phyloP scores from a whole-genome alignment of 2,888 invertebrate genomes.

The Amorpha juglandis region DNA sequence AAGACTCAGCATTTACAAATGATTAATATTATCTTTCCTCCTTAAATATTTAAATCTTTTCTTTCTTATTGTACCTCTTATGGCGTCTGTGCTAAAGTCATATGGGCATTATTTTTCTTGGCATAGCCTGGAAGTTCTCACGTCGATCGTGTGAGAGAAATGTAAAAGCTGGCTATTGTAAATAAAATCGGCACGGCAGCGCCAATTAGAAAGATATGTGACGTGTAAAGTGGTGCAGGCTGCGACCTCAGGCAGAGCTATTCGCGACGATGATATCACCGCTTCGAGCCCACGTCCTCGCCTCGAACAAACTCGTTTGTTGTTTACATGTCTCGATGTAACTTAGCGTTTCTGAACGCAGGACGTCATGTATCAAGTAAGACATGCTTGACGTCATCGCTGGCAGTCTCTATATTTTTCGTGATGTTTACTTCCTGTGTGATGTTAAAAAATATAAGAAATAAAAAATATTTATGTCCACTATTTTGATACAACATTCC shows the following conservation, averaged over 20 bases:
- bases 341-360: constrained; percentile 70
- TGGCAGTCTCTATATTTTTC: constrained; percentile 43
- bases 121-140: neutral
- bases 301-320: constrained; percentile 77
- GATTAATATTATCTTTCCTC: neutral
- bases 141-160: constrained; percentile 56
- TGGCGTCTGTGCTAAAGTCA: neutral
- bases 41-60: neutral
- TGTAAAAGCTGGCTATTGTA: constrained; percentile 60
- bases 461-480: neutral
- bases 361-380: constrained; percentile 63
- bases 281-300: constrained; percentile 77
- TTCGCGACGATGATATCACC: constrained; percentile 81
- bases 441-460: neutral
- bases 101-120: neutral
- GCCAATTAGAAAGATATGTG: constrained; percentile 77
- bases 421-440: constrained; percentile 27
- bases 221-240: constrained; percentile 73
- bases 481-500: too few relatives aligned
- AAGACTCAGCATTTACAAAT: neutral
- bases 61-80: neutral
- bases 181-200: constrained; percentile 70
- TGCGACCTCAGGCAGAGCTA: constrained; percentile 74
- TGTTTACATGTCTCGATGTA: constrained; percentile 76
- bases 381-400: constrained; percentile 67